Evolutionary conservation across 2,888 invertebrate species (phyloP).

Genomic region (Ryuthela nishihirai): DNA sequence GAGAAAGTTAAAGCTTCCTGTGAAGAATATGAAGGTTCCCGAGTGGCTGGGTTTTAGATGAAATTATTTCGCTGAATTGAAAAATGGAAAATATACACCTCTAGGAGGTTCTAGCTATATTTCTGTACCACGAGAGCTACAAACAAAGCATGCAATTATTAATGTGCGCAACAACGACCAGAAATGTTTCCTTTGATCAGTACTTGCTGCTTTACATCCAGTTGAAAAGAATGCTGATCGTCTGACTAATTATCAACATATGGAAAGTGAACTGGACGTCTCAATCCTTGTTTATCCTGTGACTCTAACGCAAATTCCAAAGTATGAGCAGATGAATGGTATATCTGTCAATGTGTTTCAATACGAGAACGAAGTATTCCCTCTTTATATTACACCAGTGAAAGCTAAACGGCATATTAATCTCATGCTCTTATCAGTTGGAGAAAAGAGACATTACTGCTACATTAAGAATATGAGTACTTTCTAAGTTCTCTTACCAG

Average conservation of each 20-base stretch:
- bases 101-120: neutral
- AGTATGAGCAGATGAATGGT: conserved; percentile 2
- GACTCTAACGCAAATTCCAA: neutral
- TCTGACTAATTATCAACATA: neutral
- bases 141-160: neutral
- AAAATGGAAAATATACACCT: neutral
- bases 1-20: neutral
- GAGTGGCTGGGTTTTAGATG: conserved; percentile 4
- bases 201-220: conserved; percentile 2
- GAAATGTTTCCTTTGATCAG: conserved; percentile 1
- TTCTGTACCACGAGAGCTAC: neutral
- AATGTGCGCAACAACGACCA: conserved; percentile 1
- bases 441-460: no score
- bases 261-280: neutral
- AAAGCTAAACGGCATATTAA: no score
- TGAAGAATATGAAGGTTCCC: neutral
- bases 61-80: neutral
- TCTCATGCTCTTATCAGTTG: no score
- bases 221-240: no score
- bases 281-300: conserved; percentile 1
- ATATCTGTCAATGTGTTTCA: conserved; percentile 8
- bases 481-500: no score
- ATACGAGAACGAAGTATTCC: neutral
- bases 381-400: no score
- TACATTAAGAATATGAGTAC: no score